phyloP scores from a whole-genome alignment of 2,888 invertebrate species.

The Ferdinandea cuprea region DNA sequence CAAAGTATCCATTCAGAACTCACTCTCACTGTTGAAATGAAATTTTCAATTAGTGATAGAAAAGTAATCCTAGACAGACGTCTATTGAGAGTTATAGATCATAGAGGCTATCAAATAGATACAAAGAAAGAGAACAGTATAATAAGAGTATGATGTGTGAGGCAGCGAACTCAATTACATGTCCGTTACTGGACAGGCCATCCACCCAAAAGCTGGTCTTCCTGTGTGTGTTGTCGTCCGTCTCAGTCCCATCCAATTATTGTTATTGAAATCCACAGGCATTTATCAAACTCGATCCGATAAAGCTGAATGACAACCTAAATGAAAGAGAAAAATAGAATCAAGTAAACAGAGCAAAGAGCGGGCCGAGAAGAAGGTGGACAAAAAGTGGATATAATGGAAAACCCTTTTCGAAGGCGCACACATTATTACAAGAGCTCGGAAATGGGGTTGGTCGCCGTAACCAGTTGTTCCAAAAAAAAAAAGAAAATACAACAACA shows the following conservation, averaged over 20 bases:
- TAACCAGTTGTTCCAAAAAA: conserved; percentile 4
- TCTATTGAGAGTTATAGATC: conserved; percentile 37
- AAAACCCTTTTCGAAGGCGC: conserved; percentile 53
- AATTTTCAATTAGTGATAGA: conserved; percentile 33
- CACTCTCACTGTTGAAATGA: neutral
- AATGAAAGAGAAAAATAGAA: conserved; percentile 43
- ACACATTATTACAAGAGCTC: conserved; percentile 21
- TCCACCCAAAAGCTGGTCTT: no score
- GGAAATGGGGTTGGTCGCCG: neutral
- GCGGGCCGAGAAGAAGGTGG: neutral
- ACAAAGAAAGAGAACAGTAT: neutral
- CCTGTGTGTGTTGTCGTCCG: neutral
- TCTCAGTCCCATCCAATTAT: conserved; percentile 63
- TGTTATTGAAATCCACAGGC: conserved; percentile 67
- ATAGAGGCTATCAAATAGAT: conserved; percentile 1
- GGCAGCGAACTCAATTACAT: no score
- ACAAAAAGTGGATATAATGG: conserved; percentile 47
- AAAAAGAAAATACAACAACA: conserved; percentile 2
- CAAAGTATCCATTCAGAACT: neutral
- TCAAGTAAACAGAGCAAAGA: conserved; percentile 30
- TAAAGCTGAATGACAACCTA: conserved; percentile 62
- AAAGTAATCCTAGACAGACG: neutral
- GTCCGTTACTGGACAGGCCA: no score
- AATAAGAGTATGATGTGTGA: conserved; percentile 27
- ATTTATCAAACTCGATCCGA: conserved; percentile 54